phyloP scores from a whole-genome alignment of 2,797 vertebrate genomes.

The Pangasius macronema region DNA sequence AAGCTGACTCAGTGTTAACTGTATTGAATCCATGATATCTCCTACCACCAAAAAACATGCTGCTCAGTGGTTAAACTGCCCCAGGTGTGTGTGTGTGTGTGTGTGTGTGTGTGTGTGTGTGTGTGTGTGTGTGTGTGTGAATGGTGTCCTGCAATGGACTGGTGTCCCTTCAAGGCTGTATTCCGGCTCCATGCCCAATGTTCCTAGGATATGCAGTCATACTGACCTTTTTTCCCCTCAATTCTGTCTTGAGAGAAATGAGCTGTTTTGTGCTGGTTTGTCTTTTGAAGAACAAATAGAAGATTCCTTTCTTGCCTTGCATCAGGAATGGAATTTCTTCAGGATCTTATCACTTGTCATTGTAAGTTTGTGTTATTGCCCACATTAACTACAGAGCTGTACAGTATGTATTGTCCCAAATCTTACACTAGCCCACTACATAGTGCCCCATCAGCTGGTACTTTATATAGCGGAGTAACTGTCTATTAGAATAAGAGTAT shows the following conservation, averaged over 20 bases:
- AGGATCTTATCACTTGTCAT: not conserved
- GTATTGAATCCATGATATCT: not conserved
- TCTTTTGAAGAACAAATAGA: not conserved
- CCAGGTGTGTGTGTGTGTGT: not conserved
- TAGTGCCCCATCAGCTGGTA: not conserved
- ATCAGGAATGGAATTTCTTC: not conserved
- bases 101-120: not conserved
- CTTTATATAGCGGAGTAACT: not conserved
- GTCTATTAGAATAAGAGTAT: not conserved
- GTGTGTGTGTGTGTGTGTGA: not conserved
- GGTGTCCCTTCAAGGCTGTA: not conserved
- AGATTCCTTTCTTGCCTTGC: not conserved
- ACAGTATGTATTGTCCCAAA: not conserved
- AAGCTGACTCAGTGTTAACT: not conserved
- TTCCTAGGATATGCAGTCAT: not conserved
- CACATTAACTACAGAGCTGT: not conserved
- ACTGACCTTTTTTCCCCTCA: not conserved
- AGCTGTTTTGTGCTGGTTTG: not conserved
- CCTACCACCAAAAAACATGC: not conserved
- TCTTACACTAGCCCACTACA: not conserved
- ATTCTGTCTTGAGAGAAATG: not conserved
- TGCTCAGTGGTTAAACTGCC: not conserved
- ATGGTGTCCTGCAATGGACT: not conserved
- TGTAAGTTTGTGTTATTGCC: not conserved
- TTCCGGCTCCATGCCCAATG: not conserved